Evolutionary conservation across 2,888 invertebrate genomes (phyloP), one percentile per base, ranked within the genome.

Genomic region (Erannis defoliaria): DNA sequence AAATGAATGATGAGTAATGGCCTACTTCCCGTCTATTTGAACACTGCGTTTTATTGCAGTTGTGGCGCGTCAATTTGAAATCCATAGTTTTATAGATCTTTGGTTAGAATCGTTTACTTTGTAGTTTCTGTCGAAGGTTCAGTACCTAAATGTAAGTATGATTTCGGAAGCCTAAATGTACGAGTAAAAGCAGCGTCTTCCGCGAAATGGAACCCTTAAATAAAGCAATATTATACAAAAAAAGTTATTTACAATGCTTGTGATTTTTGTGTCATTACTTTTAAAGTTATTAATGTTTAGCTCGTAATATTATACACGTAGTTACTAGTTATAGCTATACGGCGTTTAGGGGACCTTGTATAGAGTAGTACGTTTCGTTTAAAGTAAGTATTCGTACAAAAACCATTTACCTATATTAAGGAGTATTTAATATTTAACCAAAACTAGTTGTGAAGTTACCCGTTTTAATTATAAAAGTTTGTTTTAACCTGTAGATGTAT

Each of bases 151-250:
- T n/a, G 14, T 62, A 48, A 64, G 53, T 58, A 49, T 59, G 55
- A 66, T 42, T 14, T 42, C 56, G 37, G 26, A 58, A 62, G 64
- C 72, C 74, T 70, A 74, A 74, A n/a, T n/a, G n/a, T n/a, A n/a
- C n/a, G n/a, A 67, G 55, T 64, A 67, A 60, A 64, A 51, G 42
- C 58, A 72, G 76, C 72, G 90, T 90, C 91, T 91, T 91, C 90
- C 90, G 83, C 72, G 66, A 73, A 74, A 76, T 75, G 81, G 78
- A 86, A 86, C 74, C 84, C 78, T 65, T 70, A 55, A 77, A 37
- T 21, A 40, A 84, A 91, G 91, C 90, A 91, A 88, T 86, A 86
- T 84, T 46, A 31, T 46, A 46, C 10, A 45, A 67, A 64, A 54
- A 51, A 69, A 19, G 48, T 55, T 62, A 57, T 67, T 60, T 72